These are phyloP conservation scores for Teleiodes luculella DNA, from an alignment of 2,888 invertebrate genomes.

Conservation along the genomic window DNA sequence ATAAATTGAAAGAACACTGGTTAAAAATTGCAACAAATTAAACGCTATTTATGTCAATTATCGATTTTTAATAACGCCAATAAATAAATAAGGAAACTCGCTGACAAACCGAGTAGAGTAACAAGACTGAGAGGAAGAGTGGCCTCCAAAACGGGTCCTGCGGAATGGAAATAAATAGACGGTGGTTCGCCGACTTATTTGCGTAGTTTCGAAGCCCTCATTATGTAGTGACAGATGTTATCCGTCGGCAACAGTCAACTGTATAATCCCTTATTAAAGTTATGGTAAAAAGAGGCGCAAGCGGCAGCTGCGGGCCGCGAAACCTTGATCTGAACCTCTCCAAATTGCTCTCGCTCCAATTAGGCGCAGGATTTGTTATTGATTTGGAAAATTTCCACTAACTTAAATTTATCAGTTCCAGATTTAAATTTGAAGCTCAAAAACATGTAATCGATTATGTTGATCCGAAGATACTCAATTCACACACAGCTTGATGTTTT, in stretches of 20 bases:
- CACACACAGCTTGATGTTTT: constrained; percentile 19
- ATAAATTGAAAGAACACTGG: constrained; percentile 21
- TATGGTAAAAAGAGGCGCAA: constrained; percentile 24
- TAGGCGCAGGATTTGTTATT: no score
- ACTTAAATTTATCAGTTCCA: no score
- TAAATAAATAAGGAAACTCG: constrained; percentile 26
- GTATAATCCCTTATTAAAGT: constrained; percentile 27
- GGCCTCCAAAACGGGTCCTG: constrained; percentile 36
- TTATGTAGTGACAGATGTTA: constrained; percentile 26
- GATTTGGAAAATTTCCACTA: neutral
- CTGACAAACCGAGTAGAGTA: constrained; percentile 26
- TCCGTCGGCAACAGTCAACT: constrained; percentile 22
- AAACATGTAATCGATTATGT: no score
- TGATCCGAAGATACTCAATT: neutral
- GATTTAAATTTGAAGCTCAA: no score
- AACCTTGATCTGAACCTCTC: neutral
- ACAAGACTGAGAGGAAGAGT: constrained; percentile 31
- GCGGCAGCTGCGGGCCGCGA: constrained; percentile 17
- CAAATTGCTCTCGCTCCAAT: neutral
- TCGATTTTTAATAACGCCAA: constrained; percentile 41
- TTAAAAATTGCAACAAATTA: constrained; percentile 30
- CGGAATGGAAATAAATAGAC: constrained; percentile 35
- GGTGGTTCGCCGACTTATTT: constrained; percentile 24
- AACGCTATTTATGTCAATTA: constrained; percentile 46
- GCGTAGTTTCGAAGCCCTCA: constrained; percentile 23